Percentiles rank a stretch among this genome's conserved stretches.
Evolutionary conservation across 1,140 invertebrate species (phyloP).

Genomic region (Trichonephila inaurata): DNA sequence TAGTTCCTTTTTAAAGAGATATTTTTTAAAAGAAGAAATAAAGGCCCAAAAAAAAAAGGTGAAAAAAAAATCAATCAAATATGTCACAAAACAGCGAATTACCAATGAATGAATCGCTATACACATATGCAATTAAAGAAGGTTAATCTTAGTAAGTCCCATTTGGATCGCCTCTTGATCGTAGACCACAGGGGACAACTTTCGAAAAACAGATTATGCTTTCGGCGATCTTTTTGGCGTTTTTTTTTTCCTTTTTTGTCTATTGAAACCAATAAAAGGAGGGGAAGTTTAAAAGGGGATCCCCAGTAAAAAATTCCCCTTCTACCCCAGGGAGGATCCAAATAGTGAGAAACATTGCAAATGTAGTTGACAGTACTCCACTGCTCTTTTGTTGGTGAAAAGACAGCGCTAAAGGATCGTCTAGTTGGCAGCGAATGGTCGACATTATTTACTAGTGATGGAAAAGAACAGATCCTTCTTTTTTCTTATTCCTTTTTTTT

Average conservation of each 20-base stretch:
- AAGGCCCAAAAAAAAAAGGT: no score
- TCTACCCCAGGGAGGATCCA: background rate
- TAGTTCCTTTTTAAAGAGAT: no score
- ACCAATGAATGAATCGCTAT: no score
- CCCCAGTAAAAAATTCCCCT: background rate
- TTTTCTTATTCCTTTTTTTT: background rate
- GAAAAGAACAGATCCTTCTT: conserved; percentile 49
- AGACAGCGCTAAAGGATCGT: background rate
- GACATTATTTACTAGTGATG: conserved; percentile 63
- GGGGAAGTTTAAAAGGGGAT: background rate
- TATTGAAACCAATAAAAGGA: background rate
- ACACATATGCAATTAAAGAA: no score
- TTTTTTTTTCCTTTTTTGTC: background rate
- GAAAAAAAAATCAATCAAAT: no score
- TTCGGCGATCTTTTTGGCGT: background rate
- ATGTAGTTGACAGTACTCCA: conserved; percentile 54
- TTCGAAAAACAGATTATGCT: background rate
- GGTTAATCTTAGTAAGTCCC: no score
- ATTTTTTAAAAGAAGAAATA: no score
- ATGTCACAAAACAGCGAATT: no score
- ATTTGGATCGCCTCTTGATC: no score
- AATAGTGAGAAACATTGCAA: conserved; percentile 39
- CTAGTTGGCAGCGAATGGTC: conserved; percentile 55
- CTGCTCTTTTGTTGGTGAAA: conserved; percentile 37
- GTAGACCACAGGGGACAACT: background rate